phyloP scores from a whole-genome alignment of 64 coral and sea anemone species.

The Dendronephthya gigantea region DNA sequence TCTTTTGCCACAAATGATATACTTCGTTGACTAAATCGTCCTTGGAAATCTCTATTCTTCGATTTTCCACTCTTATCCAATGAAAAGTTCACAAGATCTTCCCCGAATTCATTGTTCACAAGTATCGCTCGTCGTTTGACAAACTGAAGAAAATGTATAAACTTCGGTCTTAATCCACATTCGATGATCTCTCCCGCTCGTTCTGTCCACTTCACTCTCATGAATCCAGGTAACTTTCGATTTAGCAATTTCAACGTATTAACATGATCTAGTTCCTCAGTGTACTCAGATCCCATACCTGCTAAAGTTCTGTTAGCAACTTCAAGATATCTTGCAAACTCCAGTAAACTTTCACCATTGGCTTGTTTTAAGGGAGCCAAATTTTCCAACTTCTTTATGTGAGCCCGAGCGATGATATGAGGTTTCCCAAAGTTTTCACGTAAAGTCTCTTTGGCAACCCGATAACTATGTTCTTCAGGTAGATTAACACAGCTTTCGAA shows the following conservation, averaged over 20 bases:
- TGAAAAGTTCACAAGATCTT: neutral
- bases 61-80: neutral
- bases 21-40: too few species aligned
- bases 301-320: neutral
- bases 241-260: neutral
- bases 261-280: neutral
- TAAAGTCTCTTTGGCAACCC: neutral
- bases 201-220: slow-evolving; percentile 34
- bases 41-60: too few species aligned
- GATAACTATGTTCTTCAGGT: neutral
- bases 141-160: slow-evolving; percentile 13
- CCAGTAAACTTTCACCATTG: neutral
- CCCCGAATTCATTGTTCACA: slow-evolving; percentile 17
- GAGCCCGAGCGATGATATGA: neutral
- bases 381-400: neutral
- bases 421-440: neutral
- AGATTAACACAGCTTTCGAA: neutral
- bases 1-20: neutral
- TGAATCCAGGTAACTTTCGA: slow-evolving; percentile 11
- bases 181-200: slow-evolving; percentile 32
- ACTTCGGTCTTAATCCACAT: neutral
- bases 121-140: slow-evolving; percentile 17
- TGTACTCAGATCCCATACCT: neutral
- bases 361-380: neutral
- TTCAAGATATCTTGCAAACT: neutral